phyloP scores from a whole-genome alignment of 1,140 invertebrate genomes.

The Zophobas atratus region DNA sequence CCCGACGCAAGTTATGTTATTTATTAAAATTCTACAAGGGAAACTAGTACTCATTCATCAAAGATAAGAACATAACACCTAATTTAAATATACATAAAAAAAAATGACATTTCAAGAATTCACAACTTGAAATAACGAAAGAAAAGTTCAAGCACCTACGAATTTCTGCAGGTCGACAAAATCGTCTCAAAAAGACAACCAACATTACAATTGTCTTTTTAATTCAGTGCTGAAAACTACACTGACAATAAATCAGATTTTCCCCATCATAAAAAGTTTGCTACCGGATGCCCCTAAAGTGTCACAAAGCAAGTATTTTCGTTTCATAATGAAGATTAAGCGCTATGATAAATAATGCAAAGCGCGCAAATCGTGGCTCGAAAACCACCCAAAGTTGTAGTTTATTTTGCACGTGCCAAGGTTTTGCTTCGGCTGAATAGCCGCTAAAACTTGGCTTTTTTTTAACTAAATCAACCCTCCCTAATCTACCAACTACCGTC shows the following conservation, averaged over 20 bases:
- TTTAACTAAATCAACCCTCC: not conserved
- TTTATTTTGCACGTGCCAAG: slow-evolving; percentile 34
- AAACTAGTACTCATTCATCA: too few species aligned
- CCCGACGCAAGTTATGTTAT: too few species aligned
- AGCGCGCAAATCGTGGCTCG: slow-evolving; percentile 25
- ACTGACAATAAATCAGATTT: slow-evolving; percentile 39
- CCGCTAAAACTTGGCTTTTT: not conserved
- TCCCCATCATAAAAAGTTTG: slow-evolving; percentile 37
- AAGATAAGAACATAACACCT: too few species aligned
- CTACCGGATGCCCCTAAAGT: slow-evolving; percentile 35
- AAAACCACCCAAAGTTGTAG: slow-evolving; percentile 27
- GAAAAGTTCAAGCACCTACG: too few species aligned
- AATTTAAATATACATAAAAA: too few species aligned
- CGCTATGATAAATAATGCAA: slow-evolving; percentile 39
- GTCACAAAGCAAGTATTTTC: slow-evolving; percentile 44
- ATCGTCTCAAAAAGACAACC: not conserved
- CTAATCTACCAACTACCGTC: slow-evolving; percentile 4
- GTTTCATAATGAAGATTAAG: slow-evolving; percentile 43
- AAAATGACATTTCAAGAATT: too few species aligned
- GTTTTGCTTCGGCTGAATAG: slow-evolving; percentile 14
- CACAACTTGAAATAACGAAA: too few species aligned
- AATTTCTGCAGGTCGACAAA: not conserved
- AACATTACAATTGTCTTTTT: slow-evolving; percentile 30
- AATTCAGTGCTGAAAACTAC: slow-evolving; percentile 44
- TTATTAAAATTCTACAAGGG: too few species aligned